Percentiles rank a stretch among this genome's conserved stretches.
These are phyloP conservation scores for Aphidius gifuensis DNA, from an alignment of 1,140 invertebrate species.

Conservation along the genomic window DNA sequence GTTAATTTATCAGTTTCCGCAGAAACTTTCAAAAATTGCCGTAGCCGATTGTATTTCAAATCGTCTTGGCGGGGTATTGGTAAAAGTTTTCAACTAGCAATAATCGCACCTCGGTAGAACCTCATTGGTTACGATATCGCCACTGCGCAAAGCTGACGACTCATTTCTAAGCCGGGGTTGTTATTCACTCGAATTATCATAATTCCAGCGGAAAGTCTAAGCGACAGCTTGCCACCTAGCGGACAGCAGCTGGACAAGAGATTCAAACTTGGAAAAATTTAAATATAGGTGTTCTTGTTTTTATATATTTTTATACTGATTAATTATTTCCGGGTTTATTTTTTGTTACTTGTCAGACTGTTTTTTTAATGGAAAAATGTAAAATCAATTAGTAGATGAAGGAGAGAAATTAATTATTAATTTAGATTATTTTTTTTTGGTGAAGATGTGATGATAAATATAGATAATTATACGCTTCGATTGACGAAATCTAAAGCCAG, in stretches of 20 bases:
- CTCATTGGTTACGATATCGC: constrained; percentile 86
- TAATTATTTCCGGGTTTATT: too few relatives aligned
- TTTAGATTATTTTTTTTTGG: too few relatives aligned
- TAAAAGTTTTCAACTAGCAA: constrained; percentile 83
- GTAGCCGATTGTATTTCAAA: constrained; percentile 66
- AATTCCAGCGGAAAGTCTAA: constrained; percentile 25
- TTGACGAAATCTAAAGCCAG: constrained; percentile 48
- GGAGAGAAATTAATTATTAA: too few relatives aligned
- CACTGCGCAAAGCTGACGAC: constrained; percentile 67
- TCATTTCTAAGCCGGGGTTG: background rate
- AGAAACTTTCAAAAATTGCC: constrained; percentile 50
- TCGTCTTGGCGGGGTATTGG: constrained; percentile 28
- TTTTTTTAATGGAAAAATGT: too few relatives aligned
- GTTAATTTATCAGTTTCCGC: constrained; percentile 31
- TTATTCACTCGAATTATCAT: constrained; percentile 14
- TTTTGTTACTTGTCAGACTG: too few relatives aligned
- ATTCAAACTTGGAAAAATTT: too few relatives aligned
- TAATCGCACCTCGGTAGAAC: constrained; percentile 82
- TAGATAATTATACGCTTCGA: constrained; percentile 27
- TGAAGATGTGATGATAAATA: too few relatives aligned
- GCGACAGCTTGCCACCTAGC: constrained; percentile 21
- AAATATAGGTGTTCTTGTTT: too few relatives aligned
- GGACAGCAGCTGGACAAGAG: constrained; percentile 13
- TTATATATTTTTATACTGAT: too few relatives aligned
- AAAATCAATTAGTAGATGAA: too few relatives aligned